Percentiles rank a stretch among this genome's conserved stretches.
phyloP scores from a whole-genome alignment of 2,888 invertebrate species.

The Drosophila conformis region DNA sequence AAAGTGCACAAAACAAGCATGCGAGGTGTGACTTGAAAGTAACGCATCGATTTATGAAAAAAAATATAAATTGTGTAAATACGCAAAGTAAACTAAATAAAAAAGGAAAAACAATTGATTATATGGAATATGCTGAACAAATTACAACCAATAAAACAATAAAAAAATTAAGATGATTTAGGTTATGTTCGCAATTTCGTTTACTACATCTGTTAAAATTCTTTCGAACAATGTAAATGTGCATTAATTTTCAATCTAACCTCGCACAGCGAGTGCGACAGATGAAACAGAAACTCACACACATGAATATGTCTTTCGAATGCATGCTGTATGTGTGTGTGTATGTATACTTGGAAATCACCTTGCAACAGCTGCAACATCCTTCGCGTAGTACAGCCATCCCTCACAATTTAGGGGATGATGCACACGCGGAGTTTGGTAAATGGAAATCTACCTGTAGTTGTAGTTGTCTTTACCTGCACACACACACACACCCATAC shows the following conservation, averaged over 20 bases:
- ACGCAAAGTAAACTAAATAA: background rate
- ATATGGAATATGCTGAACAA: background rate
- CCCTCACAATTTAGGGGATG: conserved; percentile 61
- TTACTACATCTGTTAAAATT: background rate
- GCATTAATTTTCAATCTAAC: conserved; percentile 21
- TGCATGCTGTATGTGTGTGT: conserved; percentile 13
- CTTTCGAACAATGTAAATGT: background rate
- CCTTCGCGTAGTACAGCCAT: conserved; percentile 56
- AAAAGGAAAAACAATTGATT: background rate
- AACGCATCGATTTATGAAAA: background rate
- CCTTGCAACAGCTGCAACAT: conserved; percentile 80
- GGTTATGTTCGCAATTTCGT: background rate
- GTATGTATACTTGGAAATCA: conserved; percentile 64
- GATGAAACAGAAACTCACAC: conserved; percentile 37
- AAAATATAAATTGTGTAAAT: background rate
- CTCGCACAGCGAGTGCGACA: conserved; percentile 35
- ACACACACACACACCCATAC: conserved; percentile 30
- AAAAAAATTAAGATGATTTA: background rate
- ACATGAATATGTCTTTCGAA: conserved; percentile 30
- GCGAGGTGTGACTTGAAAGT: conserved; percentile 36
- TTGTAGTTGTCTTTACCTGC: conserved; percentile 56
- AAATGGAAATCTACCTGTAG: conserved; percentile 68
- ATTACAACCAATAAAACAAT: background rate
- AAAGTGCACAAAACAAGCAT: conserved; percentile 33
- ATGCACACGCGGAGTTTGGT: conserved; percentile 46